Evolutionary conservation across 2,113 vertebrate genomes (phyloP).

Genomic region (Formicarius rufipectus): DNA sequence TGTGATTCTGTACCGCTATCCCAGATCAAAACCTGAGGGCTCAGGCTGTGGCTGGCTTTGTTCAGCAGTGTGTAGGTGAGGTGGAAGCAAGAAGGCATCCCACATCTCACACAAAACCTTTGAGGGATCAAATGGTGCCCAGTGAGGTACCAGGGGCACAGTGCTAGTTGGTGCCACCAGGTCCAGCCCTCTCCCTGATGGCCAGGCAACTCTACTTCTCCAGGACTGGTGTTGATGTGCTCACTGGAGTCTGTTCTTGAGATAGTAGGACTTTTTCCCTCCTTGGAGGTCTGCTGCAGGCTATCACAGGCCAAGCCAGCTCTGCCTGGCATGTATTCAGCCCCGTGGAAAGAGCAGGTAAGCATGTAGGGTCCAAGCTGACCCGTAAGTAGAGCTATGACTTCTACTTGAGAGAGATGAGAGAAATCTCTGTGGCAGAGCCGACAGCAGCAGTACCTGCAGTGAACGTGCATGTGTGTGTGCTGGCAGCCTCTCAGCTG

Average conservation of each 20-base stretch:
- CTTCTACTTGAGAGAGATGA: not conserved
- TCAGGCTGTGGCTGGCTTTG: not conserved
- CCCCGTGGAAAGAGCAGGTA: not conserved
- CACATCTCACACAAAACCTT: not conserved
- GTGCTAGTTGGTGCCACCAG: not conserved
- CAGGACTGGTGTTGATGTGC: not conserved
- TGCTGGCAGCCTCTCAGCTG: not conserved
- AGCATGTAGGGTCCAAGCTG: not conserved
- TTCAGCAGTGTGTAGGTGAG: not conserved
- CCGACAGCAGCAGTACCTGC: not conserved
- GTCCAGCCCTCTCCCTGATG: not conserved
- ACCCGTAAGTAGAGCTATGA: not conserved
- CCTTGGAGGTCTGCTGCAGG: rapidly evolving
- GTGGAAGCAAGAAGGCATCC: not conserved
- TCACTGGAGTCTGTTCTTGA: not conserved
- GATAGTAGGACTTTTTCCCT: not conserved
- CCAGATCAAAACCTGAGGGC: not conserved
- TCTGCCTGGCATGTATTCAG: not conserved
- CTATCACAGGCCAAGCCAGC: not conserved
- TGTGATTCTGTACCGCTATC: not conserved
- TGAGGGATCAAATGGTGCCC: not conserved
- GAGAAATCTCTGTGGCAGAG: not conserved
- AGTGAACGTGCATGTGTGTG: rapidly evolving
- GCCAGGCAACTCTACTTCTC: not conserved
- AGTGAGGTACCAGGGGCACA: rapidly evolving